Evolutionary conservation across 2,113 vertebrate genomes (phyloP), one percentile per base, ranked within the genome.

Genomic region (Bambusicola thoracicus): DNA sequence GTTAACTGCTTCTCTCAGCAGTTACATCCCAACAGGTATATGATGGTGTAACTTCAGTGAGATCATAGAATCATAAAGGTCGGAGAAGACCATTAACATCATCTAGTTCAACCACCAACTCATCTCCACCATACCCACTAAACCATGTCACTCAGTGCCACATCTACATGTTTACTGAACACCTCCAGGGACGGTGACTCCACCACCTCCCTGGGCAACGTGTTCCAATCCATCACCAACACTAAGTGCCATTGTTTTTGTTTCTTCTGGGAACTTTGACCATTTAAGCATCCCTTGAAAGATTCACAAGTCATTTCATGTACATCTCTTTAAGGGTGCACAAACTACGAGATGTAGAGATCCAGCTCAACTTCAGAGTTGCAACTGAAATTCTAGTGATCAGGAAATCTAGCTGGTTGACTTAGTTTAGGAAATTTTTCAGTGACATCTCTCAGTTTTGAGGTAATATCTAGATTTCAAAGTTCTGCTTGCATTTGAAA

Each of bases 401-500:
- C 68, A 74, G 51, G 25, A 90, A 88, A 65, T 66, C 62, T 68
- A 51, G 27, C 58, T 85, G 74, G 36, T 66, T 75, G 34, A 38
- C 27, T 48, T 61, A 48, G 58, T 65, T 72, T 56, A 62, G 14
- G 8, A 63, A 82, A 74, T 73, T 36, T 53, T 59, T 67, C 5
- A 11, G 44, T 8, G 40, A 19, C 30, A 38, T 7, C 65, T 67
- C 87, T 72, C 34, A 29, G 27, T 66, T 85, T 69, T 62, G 75
- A 75, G 74, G 62, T 70, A 63, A 38, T 59, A 53, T 41, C n/a
- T 65, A 32, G 21, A 78, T 93, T 86, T 86, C 38, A 88, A 80
- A 83, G 65, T 81, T 30, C 67, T 95, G 30, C 62, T 88, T 69
- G 51, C 66, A 19, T 63, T 68, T 86, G 83, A 68, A 92, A 90